These are phyloP conservation scores for Clarias gariepinus DNA, from an alignment of 2,113 vertebrate genomes.

Conservation along the genomic window DNA sequence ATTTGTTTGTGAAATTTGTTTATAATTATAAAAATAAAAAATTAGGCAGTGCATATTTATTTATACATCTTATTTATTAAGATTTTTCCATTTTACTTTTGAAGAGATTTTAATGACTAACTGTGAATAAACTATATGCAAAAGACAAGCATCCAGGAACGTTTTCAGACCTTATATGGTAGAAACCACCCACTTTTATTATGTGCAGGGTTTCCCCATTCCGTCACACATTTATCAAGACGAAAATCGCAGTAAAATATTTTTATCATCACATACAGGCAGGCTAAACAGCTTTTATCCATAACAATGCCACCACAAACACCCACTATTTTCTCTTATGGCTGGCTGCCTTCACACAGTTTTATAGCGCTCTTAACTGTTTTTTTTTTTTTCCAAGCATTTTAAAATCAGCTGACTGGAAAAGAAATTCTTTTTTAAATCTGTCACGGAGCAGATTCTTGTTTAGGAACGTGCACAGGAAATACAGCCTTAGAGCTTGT, in stretches of 20 bases:
- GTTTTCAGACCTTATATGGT: neutral
- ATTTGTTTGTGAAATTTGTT: no score
- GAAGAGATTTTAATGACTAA: neutral
- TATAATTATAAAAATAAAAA: no score
- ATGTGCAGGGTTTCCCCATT: neutral
- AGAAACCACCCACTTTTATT: neutral
- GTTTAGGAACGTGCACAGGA: neutral
- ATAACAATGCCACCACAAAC: neutral
- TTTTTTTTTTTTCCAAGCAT: neutral
- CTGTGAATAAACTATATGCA: neutral
- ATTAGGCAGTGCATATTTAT: no score
- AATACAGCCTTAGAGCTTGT: conserved; percentile 1
- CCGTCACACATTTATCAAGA: neutral
- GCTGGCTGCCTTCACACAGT: neutral
- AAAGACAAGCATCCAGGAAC: neutral
- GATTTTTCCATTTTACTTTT: no score
- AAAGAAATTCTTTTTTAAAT: neutral
- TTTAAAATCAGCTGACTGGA: neutral
- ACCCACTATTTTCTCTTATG: neutral
- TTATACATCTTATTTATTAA: no score
- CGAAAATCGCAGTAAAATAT: neutral
- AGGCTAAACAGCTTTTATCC: neutral
- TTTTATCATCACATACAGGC: neutral
- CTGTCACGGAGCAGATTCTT: neutral
- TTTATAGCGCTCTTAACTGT: neutral